phyloP scores from a whole-genome alignment of 1,140 invertebrate genomes.

The Maniola jurtina region DNA sequence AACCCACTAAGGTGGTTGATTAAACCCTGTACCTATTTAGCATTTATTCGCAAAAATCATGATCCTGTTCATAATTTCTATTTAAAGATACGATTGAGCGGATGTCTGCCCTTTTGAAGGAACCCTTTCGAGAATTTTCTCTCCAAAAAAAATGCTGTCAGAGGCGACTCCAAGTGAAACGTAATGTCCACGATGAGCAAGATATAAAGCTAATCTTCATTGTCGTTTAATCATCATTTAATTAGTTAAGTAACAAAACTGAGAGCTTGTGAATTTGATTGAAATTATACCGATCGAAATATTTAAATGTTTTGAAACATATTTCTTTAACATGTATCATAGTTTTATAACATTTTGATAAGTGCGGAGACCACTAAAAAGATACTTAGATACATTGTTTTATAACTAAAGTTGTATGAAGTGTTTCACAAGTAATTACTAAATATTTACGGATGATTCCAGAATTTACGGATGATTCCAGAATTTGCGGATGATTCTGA shows the following conservation, averaged over 20 bases:
- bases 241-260: constrained; percentile 48
- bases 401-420: too few relatives aligned
- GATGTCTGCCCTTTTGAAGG: constrained; percentile 36
- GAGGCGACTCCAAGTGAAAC: constrained; percentile 69
- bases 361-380: too few relatives aligned
- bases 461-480: too few relatives aligned
- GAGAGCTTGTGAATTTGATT: constrained; percentile 29
- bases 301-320: not conserved
- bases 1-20: too few relatives aligned
- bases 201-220: constrained; percentile 64
- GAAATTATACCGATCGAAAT: not conserved
- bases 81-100: constrained; percentile 30
- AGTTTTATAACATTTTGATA: too few relatives aligned
- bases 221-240: constrained; percentile 46
- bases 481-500: too few relatives aligned
- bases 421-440: too few relatives aligned
- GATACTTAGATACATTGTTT: too few relatives aligned
- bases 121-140: constrained; percentile 33
- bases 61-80: constrained; percentile 23
- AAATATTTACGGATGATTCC: too few relatives aligned
- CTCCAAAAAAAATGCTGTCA: constrained; percentile 48
- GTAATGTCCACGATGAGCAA: constrained; percentile 64
- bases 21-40: too few relatives aligned
- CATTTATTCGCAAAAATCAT: constrained; percentile 17
- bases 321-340: too few relatives aligned